Conservation (phyloP, 1,140 invertebrate genomes). For the Drosophila orena region DNA sequence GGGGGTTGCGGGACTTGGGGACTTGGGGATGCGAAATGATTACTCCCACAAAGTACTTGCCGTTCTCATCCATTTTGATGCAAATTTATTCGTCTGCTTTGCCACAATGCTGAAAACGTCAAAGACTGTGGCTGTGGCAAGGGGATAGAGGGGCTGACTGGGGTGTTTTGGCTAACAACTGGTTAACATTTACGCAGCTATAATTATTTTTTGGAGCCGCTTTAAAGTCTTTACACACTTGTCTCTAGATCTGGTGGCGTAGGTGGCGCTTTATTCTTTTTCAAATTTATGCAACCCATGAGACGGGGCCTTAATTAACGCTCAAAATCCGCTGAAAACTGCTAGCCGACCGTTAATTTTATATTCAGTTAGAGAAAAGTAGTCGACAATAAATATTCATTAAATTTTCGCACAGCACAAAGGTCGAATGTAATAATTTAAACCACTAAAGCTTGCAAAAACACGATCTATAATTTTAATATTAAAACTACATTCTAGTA, state of each 20-base stretch:
- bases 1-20: background rate
- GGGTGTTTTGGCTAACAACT: slow-evolving; percentile 46
- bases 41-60: slow-evolving; percentile 51
- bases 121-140: slow-evolving; percentile 48
- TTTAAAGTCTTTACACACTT: slow-evolving; percentile 58
- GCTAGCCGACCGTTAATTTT: background rate
- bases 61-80: slow-evolving; percentile 58
- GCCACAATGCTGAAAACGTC: slow-evolving; percentile 55
- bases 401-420: background rate
- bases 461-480: too few relatives aligned
- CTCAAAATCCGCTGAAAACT: slow-evolving; percentile 11
- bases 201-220: slow-evolving; percentile 33
- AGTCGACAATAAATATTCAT: background rate
- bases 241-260: slow-evolving; percentile 28
- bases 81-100: slow-evolving; percentile 55
- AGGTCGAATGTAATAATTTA: background rate
- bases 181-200: slow-evolving; percentile 54
- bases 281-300: slow-evolving; percentile 50
- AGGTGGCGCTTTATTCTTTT: slow-evolving; percentile 33
- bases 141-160: slow-evolving; percentile 9
- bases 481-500: too few relatives aligned
- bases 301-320: slow-evolving; percentile 10
- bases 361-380: background rate
- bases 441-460: background rate
- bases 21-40: slow-evolving; percentile 11